These are phyloP conservation scores for Microtus agrestis DNA, from an alignment of 2,797 vertebrate species.

Conservation along the genomic window DNA sequence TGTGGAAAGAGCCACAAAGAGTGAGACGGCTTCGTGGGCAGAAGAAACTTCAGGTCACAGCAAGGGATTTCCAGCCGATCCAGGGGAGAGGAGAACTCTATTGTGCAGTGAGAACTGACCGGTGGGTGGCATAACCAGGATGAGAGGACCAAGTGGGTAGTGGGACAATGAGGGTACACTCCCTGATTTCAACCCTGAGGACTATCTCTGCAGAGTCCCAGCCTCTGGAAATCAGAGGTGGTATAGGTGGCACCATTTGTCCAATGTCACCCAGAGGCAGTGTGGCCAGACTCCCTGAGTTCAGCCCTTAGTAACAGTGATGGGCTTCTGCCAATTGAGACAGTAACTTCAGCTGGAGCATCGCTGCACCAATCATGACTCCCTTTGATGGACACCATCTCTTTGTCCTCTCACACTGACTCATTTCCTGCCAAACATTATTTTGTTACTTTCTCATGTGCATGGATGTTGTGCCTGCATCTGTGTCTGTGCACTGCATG, in stretches of 20 bases:
- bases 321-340: fast-evolving
- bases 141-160: fast-evolving
- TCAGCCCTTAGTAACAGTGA: fast-evolving
- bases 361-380: fast-evolving
- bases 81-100: no score
- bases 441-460: neutral
- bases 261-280: no score
- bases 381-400: neutral
- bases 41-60: neutral
- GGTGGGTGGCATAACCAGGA: fast-evolving
- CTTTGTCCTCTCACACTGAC: neutral
- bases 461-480: neutral
- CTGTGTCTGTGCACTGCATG: neutral
- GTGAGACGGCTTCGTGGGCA: fast-evolving
- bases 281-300: fast-evolving
- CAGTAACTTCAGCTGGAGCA: fast-evolving
- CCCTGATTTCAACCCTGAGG: neutral
- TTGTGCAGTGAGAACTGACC: fast-evolving
- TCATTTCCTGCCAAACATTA: neutral
- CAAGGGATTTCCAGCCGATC: fast-evolving
- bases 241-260: fast-evolving
- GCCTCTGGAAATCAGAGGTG: fast-evolving
- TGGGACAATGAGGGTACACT: no score
- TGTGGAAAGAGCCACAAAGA: fast-evolving
- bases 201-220: neutral